phyloP scores from a whole-genome alignment of 2,797 vertebrate genomes.

The Moxostoma hubbsi region DNA sequence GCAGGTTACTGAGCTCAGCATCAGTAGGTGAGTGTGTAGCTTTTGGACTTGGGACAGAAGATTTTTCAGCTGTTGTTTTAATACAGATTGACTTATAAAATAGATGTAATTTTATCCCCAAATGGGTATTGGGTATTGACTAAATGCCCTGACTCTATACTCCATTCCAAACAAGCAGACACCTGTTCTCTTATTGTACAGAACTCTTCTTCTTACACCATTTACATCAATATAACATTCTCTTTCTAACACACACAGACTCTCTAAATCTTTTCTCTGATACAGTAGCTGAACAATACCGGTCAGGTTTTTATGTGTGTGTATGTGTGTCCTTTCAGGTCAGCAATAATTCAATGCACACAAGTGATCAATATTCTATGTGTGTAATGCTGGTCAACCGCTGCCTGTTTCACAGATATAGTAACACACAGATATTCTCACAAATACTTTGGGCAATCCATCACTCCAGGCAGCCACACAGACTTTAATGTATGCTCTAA shows the following conservation, averaged over 20 bases:
- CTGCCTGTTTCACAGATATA: constrained; percentile 25
- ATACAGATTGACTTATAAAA: not conserved
- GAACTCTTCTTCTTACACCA: not conserved
- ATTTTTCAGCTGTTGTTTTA: not conserved
- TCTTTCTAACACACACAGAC: not conserved
- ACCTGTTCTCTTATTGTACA: too few species aligned
- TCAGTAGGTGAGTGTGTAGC: constrained; percentile 13
- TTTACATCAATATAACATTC: not conserved
- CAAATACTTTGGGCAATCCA: constrained; percentile 21
- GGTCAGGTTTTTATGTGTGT: not conserved
- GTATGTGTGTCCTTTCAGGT: constrained; percentile 24
- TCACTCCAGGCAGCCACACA: constrained; percentile 16
- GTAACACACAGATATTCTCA: constrained; percentile 33
- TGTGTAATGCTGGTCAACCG: constrained; percentile 28
- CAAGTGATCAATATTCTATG: constrained; percentile 37
- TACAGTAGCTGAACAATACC: constrained; percentile 1
- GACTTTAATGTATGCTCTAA: not conserved
- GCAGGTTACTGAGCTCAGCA: constrained; percentile 22
- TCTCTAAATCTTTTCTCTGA: not conserved
- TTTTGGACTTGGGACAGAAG: not conserved
- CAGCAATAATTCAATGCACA: constrained; percentile 30
- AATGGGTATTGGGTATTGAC: too few species aligned
- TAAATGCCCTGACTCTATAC: too few species aligned
- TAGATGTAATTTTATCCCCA: too few species aligned
- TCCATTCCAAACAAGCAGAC: too few species aligned